Evolutionary conservation across 2,113 vertebrate species (phyloP), one percentile per base, ranked within the genome.

Genomic region (Gadus macrocephalus): DNA sequence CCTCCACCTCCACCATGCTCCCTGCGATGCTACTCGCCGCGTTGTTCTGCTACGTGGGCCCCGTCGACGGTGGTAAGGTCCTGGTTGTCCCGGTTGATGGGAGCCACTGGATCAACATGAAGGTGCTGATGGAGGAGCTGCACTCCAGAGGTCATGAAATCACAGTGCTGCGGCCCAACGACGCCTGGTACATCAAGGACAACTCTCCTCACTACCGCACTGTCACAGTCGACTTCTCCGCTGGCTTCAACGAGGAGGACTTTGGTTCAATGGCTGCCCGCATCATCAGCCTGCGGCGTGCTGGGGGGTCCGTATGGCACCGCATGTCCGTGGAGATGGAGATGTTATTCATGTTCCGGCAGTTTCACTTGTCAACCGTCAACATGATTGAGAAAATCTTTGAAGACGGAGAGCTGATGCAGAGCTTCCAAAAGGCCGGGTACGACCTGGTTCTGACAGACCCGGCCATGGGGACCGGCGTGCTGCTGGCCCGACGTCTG

Each of bases 91-190:
- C 88, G 2, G 0, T 78, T 2, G 88, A 87, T 38, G 86, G 86
- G 69, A 87, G 85, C 67, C 86, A 89, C 72, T 89, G 88, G 88
- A 2, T 89, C 72, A 89, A 88, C 79, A 88, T 89, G 82, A 86
- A 80, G 0, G 71, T 86, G 28, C 70, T 89, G 2, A 17, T 89
- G 0, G 76, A 82, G 62, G 81, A 87, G 42, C 86, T 89, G 38
- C 75, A 88, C 62, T 38, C 77, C 72, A 81, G 82, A 58, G 88
- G 86, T 15, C 85, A 88, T 38, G 76, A 83, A 27, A 7, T 89
- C 65, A 87, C 86, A 1, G 78, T 89, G 15, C 0, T 89, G 5
- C 28, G 72, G 0, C 53, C 81, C 16, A 16, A 9, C 0, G 74
- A 83, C 6, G 60, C 53, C 69, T 85, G 82, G 86, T 85, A 86